Conservation (phyloP, 2,888 invertebrate species). For the Mamestra brassicae region DNA sequence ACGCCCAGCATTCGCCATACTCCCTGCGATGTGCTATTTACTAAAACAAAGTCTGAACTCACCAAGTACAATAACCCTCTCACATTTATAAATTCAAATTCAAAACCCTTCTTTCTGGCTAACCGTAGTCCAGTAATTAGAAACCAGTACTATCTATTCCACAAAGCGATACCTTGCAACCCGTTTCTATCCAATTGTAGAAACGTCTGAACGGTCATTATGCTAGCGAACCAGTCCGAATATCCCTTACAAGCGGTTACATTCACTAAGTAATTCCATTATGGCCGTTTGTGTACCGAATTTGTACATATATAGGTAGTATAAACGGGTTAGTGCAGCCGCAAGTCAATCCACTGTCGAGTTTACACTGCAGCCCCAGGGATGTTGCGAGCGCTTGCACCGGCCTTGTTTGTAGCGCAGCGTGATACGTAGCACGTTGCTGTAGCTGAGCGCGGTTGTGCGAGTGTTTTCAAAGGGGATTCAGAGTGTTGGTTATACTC, state of each 20-base stretch:
- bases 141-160: slow-evolving; percentile 18
- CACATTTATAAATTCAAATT: background rate
- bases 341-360: slow-evolving; percentile 81
- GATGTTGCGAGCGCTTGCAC: slow-evolving; percentile 43
- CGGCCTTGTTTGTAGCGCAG: slow-evolving; percentile 36
- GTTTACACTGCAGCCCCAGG: slow-evolving; percentile 72
- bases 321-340: slow-evolving; percentile 71
- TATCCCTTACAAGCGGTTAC: slow-evolving; percentile 59
- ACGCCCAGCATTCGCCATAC: background rate
- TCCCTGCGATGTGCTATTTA: background rate
- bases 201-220: slow-evolving; percentile 34
- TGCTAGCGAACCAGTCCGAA: slow-evolving; percentile 33
- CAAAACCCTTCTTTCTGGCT: background rate
- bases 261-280: slow-evolving; percentile 66
- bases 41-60: too few species aligned
- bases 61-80: too few species aligned
- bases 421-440: slow-evolving; percentile 32
- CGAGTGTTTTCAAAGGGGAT: slow-evolving; percentile 13
- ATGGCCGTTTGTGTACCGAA: slow-evolving; percentile 56
- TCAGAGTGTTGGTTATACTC: background rate
- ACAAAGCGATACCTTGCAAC: slow-evolving; percentile 18
- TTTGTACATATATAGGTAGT: slow-evolving; percentile 57
- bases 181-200: slow-evolving; percentile 31
- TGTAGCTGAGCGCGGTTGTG: slow-evolving; percentile 21
- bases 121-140: background rate